Conservation (phyloP, 2,888 invertebrate species). For the Eumerus sabulonum region DNA sequence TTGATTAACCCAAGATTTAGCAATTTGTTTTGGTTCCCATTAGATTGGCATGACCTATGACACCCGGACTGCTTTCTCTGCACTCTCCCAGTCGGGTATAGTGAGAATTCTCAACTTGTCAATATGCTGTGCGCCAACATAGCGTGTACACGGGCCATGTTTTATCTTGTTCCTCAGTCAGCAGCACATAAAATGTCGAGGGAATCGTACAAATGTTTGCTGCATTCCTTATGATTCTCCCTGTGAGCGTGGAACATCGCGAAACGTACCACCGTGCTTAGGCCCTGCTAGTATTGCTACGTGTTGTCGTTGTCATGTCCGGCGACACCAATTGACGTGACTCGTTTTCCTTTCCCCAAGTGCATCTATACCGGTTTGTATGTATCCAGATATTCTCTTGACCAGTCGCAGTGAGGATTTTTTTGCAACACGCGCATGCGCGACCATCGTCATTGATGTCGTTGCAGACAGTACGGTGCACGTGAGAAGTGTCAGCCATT, state of each 20-base stretch:
- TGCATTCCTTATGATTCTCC: conserved; percentile 12
- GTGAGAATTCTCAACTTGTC: conserved; percentile 20
- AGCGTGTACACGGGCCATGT: conserved; percentile 68
- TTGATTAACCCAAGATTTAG: too few species aligned
- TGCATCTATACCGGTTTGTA: background rate
- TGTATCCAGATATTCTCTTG: background rate
- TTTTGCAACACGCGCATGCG: conserved; percentile 4
- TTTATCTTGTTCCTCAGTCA: conserved; percentile 62
- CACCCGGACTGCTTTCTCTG: too few species aligned
- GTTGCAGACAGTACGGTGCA: conserved; percentile 63
- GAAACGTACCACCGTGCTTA: conserved; percentile 17
- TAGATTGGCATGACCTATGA: too few species aligned
- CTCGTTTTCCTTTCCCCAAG: conserved; percentile 27
- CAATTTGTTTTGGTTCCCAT: too few species aligned
- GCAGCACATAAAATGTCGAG: conserved; percentile 63
- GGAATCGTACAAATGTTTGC: conserved; percentile 51
- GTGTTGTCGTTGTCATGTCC: conserved; percentile 68
- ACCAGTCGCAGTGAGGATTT: conserved; percentile 19
- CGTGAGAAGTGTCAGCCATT: background rate
- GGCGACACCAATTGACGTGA: conserved; percentile 68
- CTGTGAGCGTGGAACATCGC: conserved; percentile 13
- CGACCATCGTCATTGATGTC: conserved; percentile 45
- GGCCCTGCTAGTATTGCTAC: conserved; percentile 34
- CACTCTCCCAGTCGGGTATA: too few species aligned
- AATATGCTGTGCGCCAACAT: conserved; percentile 65